phyloP scores from a whole-genome alignment of 2,888 invertebrate genomes.

The Drosophila tanythrix region DNA sequence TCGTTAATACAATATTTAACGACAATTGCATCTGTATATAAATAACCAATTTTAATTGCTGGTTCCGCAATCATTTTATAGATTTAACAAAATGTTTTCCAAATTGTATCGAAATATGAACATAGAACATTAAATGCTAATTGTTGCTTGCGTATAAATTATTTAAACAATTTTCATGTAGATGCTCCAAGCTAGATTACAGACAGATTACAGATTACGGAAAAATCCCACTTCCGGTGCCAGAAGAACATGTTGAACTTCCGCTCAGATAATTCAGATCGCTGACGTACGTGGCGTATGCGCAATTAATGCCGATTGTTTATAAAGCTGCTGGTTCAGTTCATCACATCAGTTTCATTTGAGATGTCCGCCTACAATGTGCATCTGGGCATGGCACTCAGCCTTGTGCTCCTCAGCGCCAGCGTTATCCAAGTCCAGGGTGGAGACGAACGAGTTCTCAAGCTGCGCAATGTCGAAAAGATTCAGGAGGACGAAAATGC shows the following conservation, averaged over 20 bases:
- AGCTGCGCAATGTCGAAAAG: conserved; percentile 40
- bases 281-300: conserved; percentile 35
- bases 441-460: conserved; percentile 18
- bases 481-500: conserved; percentile 30
- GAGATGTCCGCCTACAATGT: conserved; percentile 22
- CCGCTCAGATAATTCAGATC: conserved; percentile 27
- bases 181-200: background rate
- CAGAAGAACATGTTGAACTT: conserved; percentile 29
- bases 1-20: conserved; percentile 24
- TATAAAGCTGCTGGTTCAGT: conserved; percentile 18
- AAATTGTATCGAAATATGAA: conserved; percentile 8
- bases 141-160: conserved; percentile 1
- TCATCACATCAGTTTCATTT: background rate
- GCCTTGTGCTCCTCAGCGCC: conserved; percentile 12
- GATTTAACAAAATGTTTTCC: conserved; percentile 2
- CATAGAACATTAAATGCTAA: conserved; percentile 1
- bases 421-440: background rate
- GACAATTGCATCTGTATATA: background rate
- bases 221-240: background rate
- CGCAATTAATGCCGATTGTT: conserved; percentile 1
- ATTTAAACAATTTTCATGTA: background rate
- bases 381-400: conserved; percentile 2
- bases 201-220: background rate
- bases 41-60: conserved; percentile 32
- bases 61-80: conserved; percentile 41